Evolutionary conservation across 2,113 vertebrate genomes (phyloP).

Genomic region (Engraulis encrasicolus): DNA sequence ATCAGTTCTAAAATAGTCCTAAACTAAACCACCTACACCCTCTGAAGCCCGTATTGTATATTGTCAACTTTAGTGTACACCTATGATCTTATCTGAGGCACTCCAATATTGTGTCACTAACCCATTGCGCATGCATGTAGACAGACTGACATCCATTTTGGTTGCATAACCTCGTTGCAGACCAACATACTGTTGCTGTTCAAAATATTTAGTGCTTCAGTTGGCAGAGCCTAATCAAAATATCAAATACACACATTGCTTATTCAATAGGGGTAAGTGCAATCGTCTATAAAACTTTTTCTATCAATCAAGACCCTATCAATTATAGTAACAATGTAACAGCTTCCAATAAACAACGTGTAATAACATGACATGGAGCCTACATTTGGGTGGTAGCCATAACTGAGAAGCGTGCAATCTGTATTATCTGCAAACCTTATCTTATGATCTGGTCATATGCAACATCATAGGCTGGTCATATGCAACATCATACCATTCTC

Average conservation of each 20-base stretch:
- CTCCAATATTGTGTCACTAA: not conserved
- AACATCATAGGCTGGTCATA: not conserved
- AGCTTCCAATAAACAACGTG: not conserved
- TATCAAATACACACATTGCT: not conserved
- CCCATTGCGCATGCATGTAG: not conserved
- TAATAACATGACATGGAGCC: not conserved
- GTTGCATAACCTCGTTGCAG: not conserved
- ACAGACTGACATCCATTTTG: not conserved
- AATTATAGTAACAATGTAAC: not conserved
- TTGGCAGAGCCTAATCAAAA: not conserved
- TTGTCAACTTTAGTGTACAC: not conserved
- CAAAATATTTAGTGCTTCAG: not conserved
- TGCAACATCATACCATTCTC: not conserved
- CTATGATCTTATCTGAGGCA: not conserved
- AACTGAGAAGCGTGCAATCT: not conserved
- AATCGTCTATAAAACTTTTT: not conserved
- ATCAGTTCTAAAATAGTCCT: too few species aligned
- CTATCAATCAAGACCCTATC: not conserved
- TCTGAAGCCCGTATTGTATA: not conserved
- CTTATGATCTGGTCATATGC: not conserved
- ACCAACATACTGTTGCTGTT: not conserved
- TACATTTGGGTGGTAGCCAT: not conserved
- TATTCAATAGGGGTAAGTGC: not conserved
- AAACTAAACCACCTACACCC: not conserved
- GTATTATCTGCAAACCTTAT: not conserved